Evolutionary conservation across 2,113 vertebrate genomes (phyloP), one percentile per base, ranked within the genome.

Genomic region (Herpailurus yagouaroundi): DNA sequence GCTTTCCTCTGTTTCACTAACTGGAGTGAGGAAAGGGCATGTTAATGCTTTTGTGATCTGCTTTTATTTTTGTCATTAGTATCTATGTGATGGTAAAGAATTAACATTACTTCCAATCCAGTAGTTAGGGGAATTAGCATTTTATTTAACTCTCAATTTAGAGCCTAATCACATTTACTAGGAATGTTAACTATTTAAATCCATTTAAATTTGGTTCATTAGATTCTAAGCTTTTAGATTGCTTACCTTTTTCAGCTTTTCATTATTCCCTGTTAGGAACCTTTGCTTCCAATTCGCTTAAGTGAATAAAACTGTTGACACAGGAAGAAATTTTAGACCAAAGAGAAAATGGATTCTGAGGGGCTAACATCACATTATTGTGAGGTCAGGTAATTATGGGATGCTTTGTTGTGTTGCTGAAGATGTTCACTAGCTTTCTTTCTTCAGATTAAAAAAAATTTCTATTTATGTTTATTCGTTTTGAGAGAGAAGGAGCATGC

Each of bases 321-420:
- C 19, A 90, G 68, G n/a, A 93, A 77, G 66, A 96, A n/a, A 48
- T 91, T 93, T 94, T 94, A 80, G 52, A 73, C 50, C 48, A 88
- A 84, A 74, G 19, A n/a, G 55, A 88, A 84, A 84, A 27, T 29
- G 29, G 73, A 82, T 8, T 95, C 11, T 85, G 66, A 91, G 19
- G 55, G 36, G 27, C 71, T 79, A 27, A 45, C 13, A 86, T 48
- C 36, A 50, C 48, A 36, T 85, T 91, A 33, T 50, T 91, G 27
- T 82, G 27, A 76, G 68, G 33, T 84, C 27, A 83, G n/a, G 36
- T 94, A 87, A 63, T 84, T 73, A 29, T 60, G 69, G 45, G 66
- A 95, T 90, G 27, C 48, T 88, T 93, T 84, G 63, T 85, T 92
- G 14, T 79, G 33, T 85, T 93, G 33, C 31, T 74, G 29, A 80